phyloP scores from a whole-genome alignment of 2,113 vertebrate species.

The Pteronura brasiliensis region DNA sequence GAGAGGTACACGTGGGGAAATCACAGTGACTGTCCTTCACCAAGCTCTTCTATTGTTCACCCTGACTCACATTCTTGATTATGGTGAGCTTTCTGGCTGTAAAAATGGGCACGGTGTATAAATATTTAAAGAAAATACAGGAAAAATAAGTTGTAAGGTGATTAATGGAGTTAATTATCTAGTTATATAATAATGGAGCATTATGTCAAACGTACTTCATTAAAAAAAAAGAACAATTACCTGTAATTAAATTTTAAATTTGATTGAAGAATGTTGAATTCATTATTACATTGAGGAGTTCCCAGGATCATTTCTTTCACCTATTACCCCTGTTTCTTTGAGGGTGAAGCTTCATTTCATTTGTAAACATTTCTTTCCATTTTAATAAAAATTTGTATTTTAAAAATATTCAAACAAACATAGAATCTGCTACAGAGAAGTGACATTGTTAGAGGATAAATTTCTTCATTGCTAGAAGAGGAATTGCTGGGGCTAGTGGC shows the following conservation, averaged over 20 bases:
- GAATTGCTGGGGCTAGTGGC: neutral
- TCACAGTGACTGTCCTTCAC: neutral
- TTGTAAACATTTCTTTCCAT: conserved; percentile 43
- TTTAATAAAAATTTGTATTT: conserved; percentile 38
- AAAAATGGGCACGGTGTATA: conserved; percentile 45
- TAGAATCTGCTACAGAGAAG: neutral
- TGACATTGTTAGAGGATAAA: neutral
- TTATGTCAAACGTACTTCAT: conserved; percentile 71
- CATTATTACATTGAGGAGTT: conserved; percentile 38
- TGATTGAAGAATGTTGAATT: conserved; percentile 72
- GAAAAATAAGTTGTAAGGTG: conserved; percentile 63
- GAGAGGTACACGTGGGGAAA: neutral
- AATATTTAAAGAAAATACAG: conserved; percentile 72
- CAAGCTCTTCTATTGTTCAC: neutral
- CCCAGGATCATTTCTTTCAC: conserved; percentile 10
- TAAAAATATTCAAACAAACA: conserved; percentile 35
- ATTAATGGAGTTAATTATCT: conserved; percentile 69
- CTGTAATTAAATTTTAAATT: conserved; percentile 76
- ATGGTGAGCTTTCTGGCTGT: neutral
- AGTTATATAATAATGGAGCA: conserved; percentile 71
- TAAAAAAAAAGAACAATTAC: conserved; percentile 71
- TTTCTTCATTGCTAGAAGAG: neutral
- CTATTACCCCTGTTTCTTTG: conserved; percentile 30
- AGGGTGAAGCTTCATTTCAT: conserved; percentile 39
- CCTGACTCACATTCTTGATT: neutral